Conservation (phyloP, 37 sponge, comb jelly and placozoan species). For the Crambe crambe region DNA sequence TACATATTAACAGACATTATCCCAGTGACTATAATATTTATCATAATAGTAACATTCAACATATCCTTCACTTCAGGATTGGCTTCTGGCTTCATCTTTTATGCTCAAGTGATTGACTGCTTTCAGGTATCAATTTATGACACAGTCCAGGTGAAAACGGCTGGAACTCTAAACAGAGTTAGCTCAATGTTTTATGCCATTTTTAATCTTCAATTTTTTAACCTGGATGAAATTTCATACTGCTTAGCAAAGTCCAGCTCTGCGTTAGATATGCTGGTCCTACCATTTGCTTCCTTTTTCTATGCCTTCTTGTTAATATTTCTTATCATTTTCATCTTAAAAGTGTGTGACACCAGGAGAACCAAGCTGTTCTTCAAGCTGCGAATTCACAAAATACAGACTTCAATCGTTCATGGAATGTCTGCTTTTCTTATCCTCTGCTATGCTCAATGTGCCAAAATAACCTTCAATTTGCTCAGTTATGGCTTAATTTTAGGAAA, state of each 20-base stretch:
- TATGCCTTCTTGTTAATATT: slow-evolving; percentile 31
- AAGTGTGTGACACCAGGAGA: not conserved
- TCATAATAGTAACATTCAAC: too few species aligned
- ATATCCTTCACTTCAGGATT: too few species aligned
- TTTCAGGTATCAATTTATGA: not conserved
- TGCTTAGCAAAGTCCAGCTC: slow-evolving; percentile 38
- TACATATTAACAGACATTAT: not conserved
- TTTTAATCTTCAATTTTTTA: too few species aligned
- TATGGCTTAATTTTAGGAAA: not conserved
- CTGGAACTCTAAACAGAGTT: not conserved
- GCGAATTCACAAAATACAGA: not conserved
- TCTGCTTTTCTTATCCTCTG: slow-evolving; percentile 41
- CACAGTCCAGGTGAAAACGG: not conserved
- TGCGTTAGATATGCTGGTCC: slow-evolving; percentile 33
- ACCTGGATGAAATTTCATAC: slow-evolving; percentile 27
- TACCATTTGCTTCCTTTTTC: slow-evolving; percentile 21
- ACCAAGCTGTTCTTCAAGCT: not conserved
- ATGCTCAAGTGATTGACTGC: slow-evolving; percentile 5
- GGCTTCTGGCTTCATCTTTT: too few species aligned
- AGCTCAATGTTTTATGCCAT: slow-evolving; percentile 18
- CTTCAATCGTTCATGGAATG: slow-evolving; percentile 29
- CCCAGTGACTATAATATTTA: slow-evolving; percentile 1
- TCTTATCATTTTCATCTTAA: not conserved
- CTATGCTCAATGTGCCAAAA: slow-evolving; percentile 30
- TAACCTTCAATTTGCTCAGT: slow-evolving; percentile 30